phyloP scores from a whole-genome alignment of 1,140 invertebrate species.

The Zaprionus ornatus region DNA sequence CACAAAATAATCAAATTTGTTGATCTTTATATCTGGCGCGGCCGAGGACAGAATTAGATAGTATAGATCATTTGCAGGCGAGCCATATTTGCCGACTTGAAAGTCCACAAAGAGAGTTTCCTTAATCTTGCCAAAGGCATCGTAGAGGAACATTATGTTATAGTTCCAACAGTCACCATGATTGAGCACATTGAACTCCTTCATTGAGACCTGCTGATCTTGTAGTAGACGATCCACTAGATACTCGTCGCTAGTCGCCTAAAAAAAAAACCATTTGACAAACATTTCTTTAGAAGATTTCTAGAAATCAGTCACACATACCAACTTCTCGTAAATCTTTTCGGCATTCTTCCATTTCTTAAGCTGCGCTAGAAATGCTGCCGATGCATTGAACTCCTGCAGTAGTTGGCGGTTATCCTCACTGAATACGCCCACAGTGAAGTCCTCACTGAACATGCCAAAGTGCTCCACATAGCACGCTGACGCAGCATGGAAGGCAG shows the following conservation, averaged over 20 bases:
- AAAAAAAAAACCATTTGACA: background rate
- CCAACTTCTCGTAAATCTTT: constrained; percentile 74
- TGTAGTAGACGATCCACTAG: constrained; percentile 73
- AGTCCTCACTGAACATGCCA: constrained; percentile 68
- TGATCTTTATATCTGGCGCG: constrained; percentile 59
- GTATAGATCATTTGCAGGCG: constrained; percentile 76
- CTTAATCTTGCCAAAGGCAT: constrained; percentile 82
- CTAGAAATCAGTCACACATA: background rate
- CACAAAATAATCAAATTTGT: constrained; percentile 74
- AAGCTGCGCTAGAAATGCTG: constrained; percentile 64
- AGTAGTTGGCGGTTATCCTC: constrained; percentile 67
- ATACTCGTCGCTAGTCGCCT: constrained; percentile 74
- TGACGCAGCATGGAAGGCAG: constrained; percentile 85
- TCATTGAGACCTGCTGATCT: constrained; percentile 68
- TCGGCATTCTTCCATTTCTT: constrained; percentile 79
- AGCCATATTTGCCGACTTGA: constrained; percentile 80
- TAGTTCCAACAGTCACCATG: constrained; percentile 89
- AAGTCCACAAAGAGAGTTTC: constrained; percentile 75
- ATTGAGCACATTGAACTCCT: constrained; percentile 87
- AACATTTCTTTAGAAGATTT: constrained; percentile 39
- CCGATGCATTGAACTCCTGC: constrained; percentile 74
- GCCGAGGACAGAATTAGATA: constrained; percentile 79
- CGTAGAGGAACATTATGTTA: constrained; percentile 87
- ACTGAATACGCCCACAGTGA: constrained; percentile 68
- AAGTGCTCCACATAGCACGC: constrained; percentile 78